These are phyloP conservation scores for Trissolcus japonicus DNA, from an alignment of 2,888 invertebrate genomes.

Conservation along the genomic window DNA sequence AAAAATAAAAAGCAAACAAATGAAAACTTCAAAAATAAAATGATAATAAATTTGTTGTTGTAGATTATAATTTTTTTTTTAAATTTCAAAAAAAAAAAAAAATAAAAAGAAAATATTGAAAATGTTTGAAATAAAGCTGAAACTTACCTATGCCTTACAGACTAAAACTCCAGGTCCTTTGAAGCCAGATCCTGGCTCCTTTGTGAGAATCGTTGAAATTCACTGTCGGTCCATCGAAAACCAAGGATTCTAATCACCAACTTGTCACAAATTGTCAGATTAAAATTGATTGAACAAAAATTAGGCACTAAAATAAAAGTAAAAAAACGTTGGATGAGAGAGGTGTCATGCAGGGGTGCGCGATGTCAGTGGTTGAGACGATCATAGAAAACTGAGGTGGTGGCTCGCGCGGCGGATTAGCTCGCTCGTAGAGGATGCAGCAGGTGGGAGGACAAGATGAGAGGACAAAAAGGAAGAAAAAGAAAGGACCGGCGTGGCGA, in stretches of 20 bases:
- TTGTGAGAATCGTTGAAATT: constrained; percentile 18
- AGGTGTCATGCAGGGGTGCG: neutral
- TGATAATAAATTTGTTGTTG: too few species aligned
- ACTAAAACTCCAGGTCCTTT: constrained; percentile 2
- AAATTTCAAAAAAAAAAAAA: too few species aligned
- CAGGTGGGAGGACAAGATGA: constrained; percentile 41
- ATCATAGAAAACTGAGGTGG: constrained; percentile 47
- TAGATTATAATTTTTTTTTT: too few species aligned
- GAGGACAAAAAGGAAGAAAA: constrained; percentile 24
- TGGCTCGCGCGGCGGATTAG: constrained; percentile 30
- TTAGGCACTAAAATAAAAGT: neutral
- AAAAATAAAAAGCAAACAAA: too few species aligned
- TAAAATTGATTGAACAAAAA: neutral
- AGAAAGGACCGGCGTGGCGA: constrained; percentile 32
- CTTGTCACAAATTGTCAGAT: constrained; percentile 1
- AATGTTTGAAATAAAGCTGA: neutral
- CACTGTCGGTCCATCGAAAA: constrained; percentile 45
- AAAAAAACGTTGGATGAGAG: too few species aligned
- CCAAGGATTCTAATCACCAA: constrained; percentile 13
- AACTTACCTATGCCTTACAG: constrained; percentile 15
- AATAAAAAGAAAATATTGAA: too few species aligned
- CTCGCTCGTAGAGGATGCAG: constrained; percentile 57
- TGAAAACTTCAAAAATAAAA: too few species aligned
- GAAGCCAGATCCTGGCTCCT: constrained; percentile 24
- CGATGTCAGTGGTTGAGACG: constrained; percentile 22